Evolutionary conservation across 2,113 vertebrate genomes (phyloP), one percentile per base, ranked within the genome.

Genomic region (Podocnemis expansa): DNA sequence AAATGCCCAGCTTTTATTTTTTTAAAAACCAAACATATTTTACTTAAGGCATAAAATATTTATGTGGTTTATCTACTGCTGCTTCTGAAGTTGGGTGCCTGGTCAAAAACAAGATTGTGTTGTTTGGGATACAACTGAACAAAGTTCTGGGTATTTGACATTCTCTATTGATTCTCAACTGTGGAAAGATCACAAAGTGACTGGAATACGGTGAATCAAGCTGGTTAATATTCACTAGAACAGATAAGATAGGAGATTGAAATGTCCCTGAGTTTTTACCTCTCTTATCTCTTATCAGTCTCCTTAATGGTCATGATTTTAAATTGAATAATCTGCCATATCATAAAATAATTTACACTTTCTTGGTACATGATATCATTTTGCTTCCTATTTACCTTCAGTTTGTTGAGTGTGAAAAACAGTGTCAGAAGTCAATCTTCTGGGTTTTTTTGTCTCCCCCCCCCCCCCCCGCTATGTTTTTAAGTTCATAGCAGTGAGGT

Each of bases 261-360:
- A 97, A 97, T 97, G 97, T 97, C 96, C 97, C 96, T 92, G 97
- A 96, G 91, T 97, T 97, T 96, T 96, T 98, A 87, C 94, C 93
- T 96, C 93, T 84, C 92, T 97, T 97, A 98, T 97, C 98, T 96
- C 93, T 98, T 97, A 97, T 96, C 97, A 6, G 81, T 93, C 80
- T 96, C 58, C 83, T 94, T 97, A 97, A 97, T 96, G 96, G 91
- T 96, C 97, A 96, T 93, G 78, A 89, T 95, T 98, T 94, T 89
- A 94, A 92, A 97, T 97, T 96, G 96, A 98, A 91, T 96, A 97
- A 96, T 90, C 91, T 95, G 49, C 87, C 75, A 16, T 97, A 94
- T 98, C 84, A 89, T 95, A 91, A 97, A 97, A 96, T 95, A 97
- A 97, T 94, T 92, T 92, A 94, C 1, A 4, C 38, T 96, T 95